Evolutionary conservation across 1,140 invertebrate species (phyloP), one percentile per base, ranked within the genome.

Genomic region (Archivesica marissinica): DNA sequence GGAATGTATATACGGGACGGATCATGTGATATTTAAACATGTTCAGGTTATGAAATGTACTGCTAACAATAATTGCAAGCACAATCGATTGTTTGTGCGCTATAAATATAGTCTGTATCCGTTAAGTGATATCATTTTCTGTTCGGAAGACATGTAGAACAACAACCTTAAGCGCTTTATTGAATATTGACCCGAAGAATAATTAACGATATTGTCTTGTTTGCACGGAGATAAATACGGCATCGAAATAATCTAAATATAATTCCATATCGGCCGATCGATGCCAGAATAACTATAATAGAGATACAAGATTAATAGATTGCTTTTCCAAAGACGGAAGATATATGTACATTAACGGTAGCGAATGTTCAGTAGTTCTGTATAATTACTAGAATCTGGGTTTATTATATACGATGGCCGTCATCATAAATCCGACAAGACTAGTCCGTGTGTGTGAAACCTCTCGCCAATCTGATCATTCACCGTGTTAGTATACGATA

Each of bases 341-440:
- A 68, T 68, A 68, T 35, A 68, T 20, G 20, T 4, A 11, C 23
- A 39, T 68, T 17, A 68, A 64, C n/a, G 25, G 30, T 30, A 20
- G 59, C 33, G 20, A 64, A 1, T 68, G 20, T 68, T 13, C 64
- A 35, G 33, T 35, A 30, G 7, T n/a, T 28, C 15, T 11, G 17
- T 1, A 56, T 23, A 17, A 80, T 56, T 66, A 44, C n/a, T 23
- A 68, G 30, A 52, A 59, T 50, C 20, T 52, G 15, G 35, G 64
- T 38, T 77, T 54, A 20, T 35, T 59, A 38, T 23, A 54, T 35
- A 59, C 74, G 30, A 15, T 68, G 39, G n/a, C 17, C 47, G 33
- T 11, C 2, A 68, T 44, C 17, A 35, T 80, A 80, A 80, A 80
- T 80, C 64, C 33, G 38, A 1, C 39, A 3, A 66, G 41, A 66